These are phyloP conservation scores for Sycophila sp. DNA, from an alignment of 1,140 invertebrate species.

Conservation along the genomic window DNA sequence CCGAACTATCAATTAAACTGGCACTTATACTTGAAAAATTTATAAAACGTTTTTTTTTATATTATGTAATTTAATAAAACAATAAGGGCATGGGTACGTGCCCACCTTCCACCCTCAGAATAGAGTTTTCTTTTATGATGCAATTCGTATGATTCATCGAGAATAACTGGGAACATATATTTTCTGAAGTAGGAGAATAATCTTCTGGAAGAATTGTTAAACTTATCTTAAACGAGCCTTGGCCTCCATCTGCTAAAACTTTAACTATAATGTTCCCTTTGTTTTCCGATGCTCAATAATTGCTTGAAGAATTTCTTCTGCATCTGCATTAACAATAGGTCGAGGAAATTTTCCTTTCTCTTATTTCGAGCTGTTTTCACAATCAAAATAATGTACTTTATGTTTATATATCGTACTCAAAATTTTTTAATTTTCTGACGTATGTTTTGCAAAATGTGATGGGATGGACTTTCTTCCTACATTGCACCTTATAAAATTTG, in stretches of 20 bases:
- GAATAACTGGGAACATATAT: background rate
- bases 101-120: background rate
- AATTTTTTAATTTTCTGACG: conserved; percentile 1
- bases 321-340: conserved; percentile 18
- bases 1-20: background rate
- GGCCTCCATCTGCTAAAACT: conserved; percentile 24
- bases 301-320: conserved; percentile 14
- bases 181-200: background rate
- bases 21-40: background rate
- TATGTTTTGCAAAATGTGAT: conserved; percentile 2
- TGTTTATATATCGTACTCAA: conserved; percentile 20
- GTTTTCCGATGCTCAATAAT: conserved; percentile 10
- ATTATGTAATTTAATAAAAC: conserved; percentile 9
- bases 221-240: conserved; percentile 32
- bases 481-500: conserved; percentile 31
- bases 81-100: conserved; percentile 28
- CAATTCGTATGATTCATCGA: background rate
- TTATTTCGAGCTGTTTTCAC: background rate
- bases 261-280: conserved; percentile 18
- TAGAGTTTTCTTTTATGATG: background rate
- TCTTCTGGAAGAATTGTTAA: conserved; percentile 23
- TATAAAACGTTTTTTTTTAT: background rate
- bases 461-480: conserved; percentile 26
- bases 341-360: background rate
- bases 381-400: conserved; percentile 20